A percentile compares a stretch with the other conserved stretches of the same genome.
These are phyloP conservation scores for Pachyuromys duprasi DNA, from an alignment of 2,797 vertebrate species.

Conservation along the genomic window DNA sequence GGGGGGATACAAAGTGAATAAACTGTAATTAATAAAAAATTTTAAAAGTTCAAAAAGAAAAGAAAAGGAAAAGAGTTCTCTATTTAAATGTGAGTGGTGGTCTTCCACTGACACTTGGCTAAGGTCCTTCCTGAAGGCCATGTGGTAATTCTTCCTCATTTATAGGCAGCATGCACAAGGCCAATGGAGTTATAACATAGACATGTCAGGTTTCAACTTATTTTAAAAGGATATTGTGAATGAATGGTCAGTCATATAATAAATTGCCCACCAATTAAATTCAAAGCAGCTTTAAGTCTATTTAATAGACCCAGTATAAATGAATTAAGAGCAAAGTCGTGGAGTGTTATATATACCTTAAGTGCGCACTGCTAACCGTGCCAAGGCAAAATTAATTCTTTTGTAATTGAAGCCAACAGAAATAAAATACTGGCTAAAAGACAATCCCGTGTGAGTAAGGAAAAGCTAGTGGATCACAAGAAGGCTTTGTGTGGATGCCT, in stretches of 20 bases:
- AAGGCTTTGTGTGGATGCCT: not conserved
- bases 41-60: too few relatives aligned
- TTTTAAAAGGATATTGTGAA: constrained; percentile 49
- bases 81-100: not conserved
- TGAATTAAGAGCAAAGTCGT: constrained; percentile 73
- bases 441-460: constrained; percentile 49
- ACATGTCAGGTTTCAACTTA: constrained; percentile 16
- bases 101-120: not conserved
- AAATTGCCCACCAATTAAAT: constrained; percentile 77
- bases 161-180: not conserved
- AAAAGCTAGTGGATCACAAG: not conserved
- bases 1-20: too few relatives aligned
- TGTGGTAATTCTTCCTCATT: not conserved
- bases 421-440: constrained; percentile 60
- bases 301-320: constrained; percentile 80
- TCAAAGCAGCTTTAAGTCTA: constrained; percentile 72
- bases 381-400: constrained; percentile 76
- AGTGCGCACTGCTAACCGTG: constrained; percentile 57
- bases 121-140: not conserved
- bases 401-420: constrained; percentile 62
- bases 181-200: not conserved
- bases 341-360: constrained; percentile 69
- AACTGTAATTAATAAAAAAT: too few relatives aligned
- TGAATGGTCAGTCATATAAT: constrained; percentile 61
- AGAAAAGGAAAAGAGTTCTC: too few relatives aligned